Conservation (phyloP, 2,113 vertebrate species). For the Chinchilla lanigera region DNA sequence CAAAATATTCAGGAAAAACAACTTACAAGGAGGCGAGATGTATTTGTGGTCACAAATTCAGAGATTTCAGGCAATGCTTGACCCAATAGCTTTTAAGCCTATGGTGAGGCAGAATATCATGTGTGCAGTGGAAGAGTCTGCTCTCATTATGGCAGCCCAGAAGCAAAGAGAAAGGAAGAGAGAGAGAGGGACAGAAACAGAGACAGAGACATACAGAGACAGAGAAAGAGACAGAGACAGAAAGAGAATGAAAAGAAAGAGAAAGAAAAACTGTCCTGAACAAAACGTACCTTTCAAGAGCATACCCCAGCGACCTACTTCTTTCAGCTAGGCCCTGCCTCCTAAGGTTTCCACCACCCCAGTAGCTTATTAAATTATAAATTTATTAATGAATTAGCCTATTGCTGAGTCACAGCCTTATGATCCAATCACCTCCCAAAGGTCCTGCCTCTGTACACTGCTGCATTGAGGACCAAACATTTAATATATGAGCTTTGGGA, state of each 20-base stretch:
- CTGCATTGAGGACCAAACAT: background rate
- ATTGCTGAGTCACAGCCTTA: background rate
- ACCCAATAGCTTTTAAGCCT: background rate
- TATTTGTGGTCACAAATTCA: background rate
- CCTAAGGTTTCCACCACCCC: too few species aligned
- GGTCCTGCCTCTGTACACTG: background rate
- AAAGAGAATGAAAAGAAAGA: background rate
- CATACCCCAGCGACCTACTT: too few species aligned
- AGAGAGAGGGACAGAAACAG: background rate
- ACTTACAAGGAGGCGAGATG: background rate
- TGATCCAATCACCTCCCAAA: background rate
- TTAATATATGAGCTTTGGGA: background rate
- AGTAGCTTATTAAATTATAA: background rate
- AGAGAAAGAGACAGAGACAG: background rate
- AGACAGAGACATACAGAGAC: background rate
- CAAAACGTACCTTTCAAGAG: background rate
- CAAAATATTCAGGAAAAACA: background rate
- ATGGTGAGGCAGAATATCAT: background rate
- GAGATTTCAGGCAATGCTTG: background rate
- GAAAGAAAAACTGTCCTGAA: accelerated
- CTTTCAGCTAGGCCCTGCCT: too few species aligned
- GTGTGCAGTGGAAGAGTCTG: background rate
- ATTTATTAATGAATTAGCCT: background rate
- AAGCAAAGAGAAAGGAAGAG: background rate
- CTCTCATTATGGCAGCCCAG: background rate